Base-by-base conservation (phyloP, 2,797 vertebrate species). In the Labeo calbasu region DNA sequence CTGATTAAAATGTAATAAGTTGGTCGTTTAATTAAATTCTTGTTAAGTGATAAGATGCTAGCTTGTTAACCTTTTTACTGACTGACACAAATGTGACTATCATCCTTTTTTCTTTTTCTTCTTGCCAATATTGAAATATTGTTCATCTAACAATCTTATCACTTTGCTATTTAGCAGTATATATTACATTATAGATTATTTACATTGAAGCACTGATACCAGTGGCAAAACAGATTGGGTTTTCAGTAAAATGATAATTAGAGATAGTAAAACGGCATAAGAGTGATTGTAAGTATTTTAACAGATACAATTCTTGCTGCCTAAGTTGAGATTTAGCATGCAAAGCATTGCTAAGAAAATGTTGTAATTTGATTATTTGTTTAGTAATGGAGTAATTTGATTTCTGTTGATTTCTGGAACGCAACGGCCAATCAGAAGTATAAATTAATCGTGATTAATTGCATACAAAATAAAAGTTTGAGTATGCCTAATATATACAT, bases 11-110 rank as follows among this genome's bases (percentile, higher is more conserved):
- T 89, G 65, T 65, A 71, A 90, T 87, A 85, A 19, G 23, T 89
- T 90, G 89, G 88, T 71, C n/a, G 66, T 72, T 86, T 84, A 77
- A 89, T 87, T 89, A 85, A 90, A 90, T 89, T 89, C 57, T 61
- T 78, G 63, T 83, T 72, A 23, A 9, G 77, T 89, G 88, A 89
- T 88, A 85, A 86, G 80, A 89, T 46, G 63, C 78, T 79, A 8
- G 84, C 36, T 86, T 48, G 87, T 84, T 85, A 66, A 10, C 0
- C 57, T 90, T 91, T 90, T 76, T 87, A 88, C 92, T 88, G 86
- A 89, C 81, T 59, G 72, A 32, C 51, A 82, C 68, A 59, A 84
- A 85, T 83, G 28, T 65, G 13, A 46, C 81, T 85, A 53, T 88
- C 89, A 88, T 88, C 78, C 4, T 17, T 65, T 65, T 65, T 32